Evolutionary conservation across 1,140 invertebrate genomes (phyloP), one percentile per base, ranked within the genome.

Genomic region (Drosophila ananassae): DNA sequence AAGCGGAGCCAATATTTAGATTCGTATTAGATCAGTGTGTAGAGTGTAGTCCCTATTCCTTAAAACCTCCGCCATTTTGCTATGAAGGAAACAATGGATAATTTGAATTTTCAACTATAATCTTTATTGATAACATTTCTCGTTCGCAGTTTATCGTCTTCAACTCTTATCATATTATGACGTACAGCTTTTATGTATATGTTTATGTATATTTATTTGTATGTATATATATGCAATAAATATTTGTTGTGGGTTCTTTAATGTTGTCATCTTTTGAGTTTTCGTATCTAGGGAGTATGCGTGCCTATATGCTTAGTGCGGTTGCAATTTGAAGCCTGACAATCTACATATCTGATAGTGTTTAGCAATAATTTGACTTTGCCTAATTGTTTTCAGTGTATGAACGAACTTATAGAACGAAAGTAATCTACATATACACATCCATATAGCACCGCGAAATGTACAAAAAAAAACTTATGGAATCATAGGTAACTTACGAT

Each of bases 51-150:
- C 89, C 83, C 82, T 89, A 61, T 89, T 87, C 79, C 83, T 81
- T 13, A 10, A 32, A 62, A 69, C 81, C 81, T 77, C 77, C 55
- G 39, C 12, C 37, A 41, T 53, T 41, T 47, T 21, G 41, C 24
- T 47, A 22, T 21, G 24, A 51, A 57, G 58, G 32, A 25, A 47
- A 59, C 41, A 59, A 57, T 21, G 30, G 28, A 9, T 13, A 17
- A 63, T 60, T 64, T 89, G 79, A 87, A 87, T 87, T 80, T 83
- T 90, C 87, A 90, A 90, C 87, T 90, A 90, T 87, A 90, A 75
- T 90, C 82, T 90, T 90, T 90, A 90, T 90, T 90, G 87, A 90
- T 90, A 90, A 90, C 87, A 90, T 90, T 80, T 64, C 60, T 68
- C 59, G 59, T 68, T 77, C 66, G 74, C 74, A 77, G 41, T 77